Base-by-base conservation (phyloP, 2,888 invertebrate genomes). In the Archaeoteleia sp. region DNA sequence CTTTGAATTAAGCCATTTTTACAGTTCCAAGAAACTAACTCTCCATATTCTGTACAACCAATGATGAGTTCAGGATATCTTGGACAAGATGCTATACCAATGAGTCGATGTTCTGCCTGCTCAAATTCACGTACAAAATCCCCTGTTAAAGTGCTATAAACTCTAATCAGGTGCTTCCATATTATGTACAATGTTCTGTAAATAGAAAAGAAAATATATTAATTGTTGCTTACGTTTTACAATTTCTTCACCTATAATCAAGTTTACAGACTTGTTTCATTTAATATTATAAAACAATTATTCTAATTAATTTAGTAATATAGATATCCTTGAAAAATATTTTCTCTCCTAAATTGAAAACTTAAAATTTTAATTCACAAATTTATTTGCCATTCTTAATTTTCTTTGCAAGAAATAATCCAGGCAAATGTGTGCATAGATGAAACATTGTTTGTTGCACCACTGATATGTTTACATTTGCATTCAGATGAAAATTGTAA, bases 71-170 rank as follows among this genome's bases (percentile, higher is more conserved):
- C 87, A 15, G 81, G 74, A 75, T 86, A 85, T 48, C 82, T 85
- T 12, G 86, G 79, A 65, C 88, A 87, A 39, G 87, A 76, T 48
- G 86, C 83, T 72, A 90, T 86, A 20, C 88, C 88, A 23, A 89
- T 86, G n/a, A 89, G 86, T 70, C 84, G 80, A 3, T 87, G 80
- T 10, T 81, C 83, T 12, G 89, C 86, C 14, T 89, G 89, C 65
- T 87, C 87, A 45, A 90, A 88, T 71, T 89, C 88, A 49, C 87
- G 86, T 0, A 90, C 85, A 68, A 89, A 87, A 75, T 91, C 90
- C 0, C 91, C 91, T 1, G 92, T 92, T 74, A 87, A 86, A 0
- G 89, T 87, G 73, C 89, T 91, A 77, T 89, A 92, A 0, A 90
- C 88, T 72, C 89, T 87, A 4, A 93, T 86, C 2, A 86, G 79